Evolutionary conservation across 1,140 invertebrate species (phyloP).

Genomic region (Scaptomyza graminum): DNA sequence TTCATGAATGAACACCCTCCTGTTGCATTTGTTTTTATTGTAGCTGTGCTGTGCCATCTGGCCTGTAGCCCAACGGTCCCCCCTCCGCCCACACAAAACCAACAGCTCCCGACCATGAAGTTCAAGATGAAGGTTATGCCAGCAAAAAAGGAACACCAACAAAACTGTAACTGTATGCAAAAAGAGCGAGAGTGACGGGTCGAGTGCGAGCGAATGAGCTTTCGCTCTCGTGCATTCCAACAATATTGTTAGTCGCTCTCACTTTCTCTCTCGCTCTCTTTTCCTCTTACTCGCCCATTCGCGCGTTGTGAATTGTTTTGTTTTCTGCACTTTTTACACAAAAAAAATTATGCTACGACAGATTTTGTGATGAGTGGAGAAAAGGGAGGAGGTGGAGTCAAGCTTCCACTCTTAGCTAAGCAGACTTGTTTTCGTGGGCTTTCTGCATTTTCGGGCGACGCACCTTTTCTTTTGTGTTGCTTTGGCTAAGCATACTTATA

Average conservation of each 20-base stretch:
- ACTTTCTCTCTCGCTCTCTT: neutral
- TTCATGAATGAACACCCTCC: slow-evolving; percentile 80
- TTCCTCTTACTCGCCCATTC: slow-evolving; percentile 18
- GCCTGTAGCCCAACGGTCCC: slow-evolving; percentile 18
- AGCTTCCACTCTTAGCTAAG: neutral
- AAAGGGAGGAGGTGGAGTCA: neutral
- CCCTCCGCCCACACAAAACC: slow-evolving; percentile 17
- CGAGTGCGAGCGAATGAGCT: slow-evolving; percentile 15
- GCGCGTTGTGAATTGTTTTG: slow-evolving; percentile 61
- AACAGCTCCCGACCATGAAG: slow-evolving; percentile 56
- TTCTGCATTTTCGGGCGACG: neutral
- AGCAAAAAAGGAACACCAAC: slow-evolving; percentile 13
- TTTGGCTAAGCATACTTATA: no score
- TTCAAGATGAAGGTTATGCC: slow-evolving; percentile 79
- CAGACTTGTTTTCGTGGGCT: neutral
- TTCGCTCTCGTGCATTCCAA: slow-evolving; percentile 1
- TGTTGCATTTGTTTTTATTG: slow-evolving; percentile 80
- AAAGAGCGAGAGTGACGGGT: slow-evolving; percentile 8
- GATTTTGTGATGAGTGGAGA: slow-evolving; percentile 35
- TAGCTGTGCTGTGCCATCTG: slow-evolving; percentile 32
- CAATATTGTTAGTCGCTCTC: neutral
- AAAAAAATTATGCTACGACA: slow-evolving; percentile 59
- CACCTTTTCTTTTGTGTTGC: neutral
- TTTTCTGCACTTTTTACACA: slow-evolving; percentile 61
- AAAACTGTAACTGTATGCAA: slow-evolving; percentile 47